Percentiles rank a stretch among this genome's conserved stretches.
phyloP scores from a whole-genome alignment of 1,140 invertebrate species.

The Conopomorpha cramerella region DNA sequence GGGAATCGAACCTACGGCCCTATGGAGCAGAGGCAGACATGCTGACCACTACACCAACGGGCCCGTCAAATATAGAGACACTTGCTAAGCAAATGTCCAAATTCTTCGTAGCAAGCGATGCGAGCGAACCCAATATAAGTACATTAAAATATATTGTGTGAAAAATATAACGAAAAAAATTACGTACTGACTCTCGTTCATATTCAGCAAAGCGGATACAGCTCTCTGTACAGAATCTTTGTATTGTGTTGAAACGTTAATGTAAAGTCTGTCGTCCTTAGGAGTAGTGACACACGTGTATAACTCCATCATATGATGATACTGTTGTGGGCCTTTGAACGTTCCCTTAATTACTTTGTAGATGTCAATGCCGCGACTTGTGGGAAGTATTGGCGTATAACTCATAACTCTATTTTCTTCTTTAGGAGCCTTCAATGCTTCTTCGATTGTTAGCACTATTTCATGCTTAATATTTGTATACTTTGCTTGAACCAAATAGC shows the following conservation, averaged over 20 bases:
- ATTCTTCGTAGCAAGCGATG: no score
- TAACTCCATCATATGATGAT: constrained; percentile 68
- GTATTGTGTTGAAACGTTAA: constrained; percentile 64
- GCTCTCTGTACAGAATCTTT: constrained; percentile 64
- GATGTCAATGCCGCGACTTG: constrained; percentile 19
- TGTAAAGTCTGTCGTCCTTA: constrained; percentile 64
- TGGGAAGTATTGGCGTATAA: constrained; percentile 8
- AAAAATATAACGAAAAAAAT: no score
- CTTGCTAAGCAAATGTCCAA: no score
- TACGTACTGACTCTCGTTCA: constrained; percentile 18
- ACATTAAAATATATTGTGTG: no score
- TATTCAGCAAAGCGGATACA: constrained; percentile 60
- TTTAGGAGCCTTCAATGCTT: constrained; percentile 54
- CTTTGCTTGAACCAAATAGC: constrained; percentile 66
- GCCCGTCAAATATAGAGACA: no score
- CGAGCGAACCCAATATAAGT: no score
- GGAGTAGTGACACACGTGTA: constrained; percentile 66
- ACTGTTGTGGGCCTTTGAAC: constrained; percentile 40
- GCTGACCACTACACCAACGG: no score
- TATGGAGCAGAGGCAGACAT: no score
- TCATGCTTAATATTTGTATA: constrained; percentile 46
- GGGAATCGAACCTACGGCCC: no score
- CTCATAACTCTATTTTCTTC: constrained; percentile 17
- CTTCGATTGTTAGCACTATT: constrained; percentile 62
- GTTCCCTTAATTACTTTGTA: constrained; percentile 50